Conservation (phyloP, 37 sponge, comb jelly and placozoan genomes). For the Haliclona indistincta region DNA sequence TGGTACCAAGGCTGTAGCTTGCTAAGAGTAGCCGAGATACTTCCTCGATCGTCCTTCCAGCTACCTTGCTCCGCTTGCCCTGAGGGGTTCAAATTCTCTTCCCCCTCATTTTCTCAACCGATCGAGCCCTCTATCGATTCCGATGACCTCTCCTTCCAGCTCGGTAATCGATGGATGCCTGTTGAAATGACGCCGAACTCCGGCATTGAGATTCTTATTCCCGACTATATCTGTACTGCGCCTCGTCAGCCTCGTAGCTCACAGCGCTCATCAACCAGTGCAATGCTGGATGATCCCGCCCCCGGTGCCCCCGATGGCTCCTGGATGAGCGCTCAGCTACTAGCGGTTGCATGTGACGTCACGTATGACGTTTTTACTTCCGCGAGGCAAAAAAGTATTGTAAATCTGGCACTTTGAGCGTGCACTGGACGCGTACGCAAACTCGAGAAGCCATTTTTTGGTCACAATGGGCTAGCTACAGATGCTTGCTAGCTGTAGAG, state of each 20-base stretch:
- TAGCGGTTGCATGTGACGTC: no score
- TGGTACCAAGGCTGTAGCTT: constrained; percentile 79
- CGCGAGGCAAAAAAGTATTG: no score
- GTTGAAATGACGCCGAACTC: constrained; percentile 62
- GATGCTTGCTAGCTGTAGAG: no score
- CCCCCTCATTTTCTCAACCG: constrained; percentile 19
- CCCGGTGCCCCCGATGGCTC: constrained; percentile 14
- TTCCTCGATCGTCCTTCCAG: constrained; percentile 38
- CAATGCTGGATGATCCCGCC: background rate
- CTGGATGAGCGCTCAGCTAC: constrained; percentile 82
- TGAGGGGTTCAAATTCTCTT: constrained; percentile 24
- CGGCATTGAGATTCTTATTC: constrained; percentile 75
- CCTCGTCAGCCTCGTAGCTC: background rate
- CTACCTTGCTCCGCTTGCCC: constrained; percentile 23
- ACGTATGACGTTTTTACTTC: no score
- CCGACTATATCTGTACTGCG: constrained; percentile 57
- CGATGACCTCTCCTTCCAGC: constrained; percentile 64
- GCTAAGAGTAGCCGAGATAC: constrained; percentile 70
- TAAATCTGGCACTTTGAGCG: no score
- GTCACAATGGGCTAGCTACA: no score
- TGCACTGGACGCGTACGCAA: no score
- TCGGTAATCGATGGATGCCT: constrained; percentile 57
- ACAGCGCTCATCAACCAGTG: no score
- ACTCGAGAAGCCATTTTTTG: no score
- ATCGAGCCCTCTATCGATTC: constrained; percentile 57